Percentiles rank a stretch among this genome's conserved stretches.
phyloP scores from a whole-genome alignment of 2,797 vertebrate species.

The Micrastur ruficollis region DNA sequence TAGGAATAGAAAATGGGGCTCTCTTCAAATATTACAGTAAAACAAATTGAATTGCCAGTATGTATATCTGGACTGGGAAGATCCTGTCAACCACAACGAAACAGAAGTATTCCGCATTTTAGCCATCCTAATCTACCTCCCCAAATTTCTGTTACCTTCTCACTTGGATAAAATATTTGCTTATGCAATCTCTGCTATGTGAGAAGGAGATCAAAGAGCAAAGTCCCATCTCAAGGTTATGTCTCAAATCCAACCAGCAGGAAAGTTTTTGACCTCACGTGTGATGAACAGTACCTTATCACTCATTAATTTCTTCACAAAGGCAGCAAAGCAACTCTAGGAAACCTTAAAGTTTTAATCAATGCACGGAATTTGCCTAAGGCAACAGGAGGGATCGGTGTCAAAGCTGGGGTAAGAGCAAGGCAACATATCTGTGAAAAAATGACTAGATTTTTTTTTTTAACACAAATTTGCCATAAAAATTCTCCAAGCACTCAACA shows the following conservation, averaged over 20 bases:
- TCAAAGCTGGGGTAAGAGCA: background rate
- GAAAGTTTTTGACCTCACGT: background rate
- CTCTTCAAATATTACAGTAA: background rate
- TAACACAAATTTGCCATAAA: background rate
- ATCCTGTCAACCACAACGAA: background rate
- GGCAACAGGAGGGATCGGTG: background rate
- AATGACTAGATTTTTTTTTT: background rate
- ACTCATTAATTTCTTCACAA: background rate
- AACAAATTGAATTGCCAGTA: background rate
- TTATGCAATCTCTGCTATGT: background rate
- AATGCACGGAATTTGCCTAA: background rate
- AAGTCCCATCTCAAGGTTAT: background rate
- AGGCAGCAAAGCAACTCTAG: background rate
- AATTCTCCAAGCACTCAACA: background rate
- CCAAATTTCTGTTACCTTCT: background rate
- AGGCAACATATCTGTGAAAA: background rate
- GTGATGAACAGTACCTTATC: background rate
- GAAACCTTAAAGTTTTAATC: background rate
- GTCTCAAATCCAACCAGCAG: background rate
- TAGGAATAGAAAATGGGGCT: background rate
- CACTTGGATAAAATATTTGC: background rate
- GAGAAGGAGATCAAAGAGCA: background rate
- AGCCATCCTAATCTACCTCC: background rate
- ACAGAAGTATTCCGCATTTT: background rate
- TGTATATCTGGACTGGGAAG: background rate